Evolutionary conservation across 30 jellyfish, hydroid and myxozoan species (phyloP).

Genomic region (Sanderia malayensis): DNA sequence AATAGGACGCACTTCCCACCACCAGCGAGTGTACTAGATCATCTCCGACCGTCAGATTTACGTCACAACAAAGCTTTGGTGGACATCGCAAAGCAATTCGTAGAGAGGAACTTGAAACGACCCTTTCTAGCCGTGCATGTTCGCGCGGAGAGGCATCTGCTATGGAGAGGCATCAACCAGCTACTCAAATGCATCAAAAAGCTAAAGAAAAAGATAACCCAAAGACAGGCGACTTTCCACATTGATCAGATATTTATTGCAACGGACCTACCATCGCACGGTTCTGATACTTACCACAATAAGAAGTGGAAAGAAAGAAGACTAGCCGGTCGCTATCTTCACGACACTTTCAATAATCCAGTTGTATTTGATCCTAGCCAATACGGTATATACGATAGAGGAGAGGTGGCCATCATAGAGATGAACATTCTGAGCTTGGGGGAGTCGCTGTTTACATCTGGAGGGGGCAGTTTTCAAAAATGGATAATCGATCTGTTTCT

Average conservation of each 20-base stretch:
- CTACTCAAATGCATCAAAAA: slow-evolving; percentile 52
- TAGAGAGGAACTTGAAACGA: slow-evolving; percentile 21
- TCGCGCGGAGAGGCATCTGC: slow-evolving; percentile 80
- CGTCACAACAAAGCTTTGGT: slow-evolving; percentile 54
- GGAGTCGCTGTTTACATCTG: slow-evolving; percentile 88
- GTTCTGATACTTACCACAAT: slow-evolving; percentile 82
- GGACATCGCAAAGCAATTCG: slow-evolving; percentile 65
- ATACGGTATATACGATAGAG: slow-evolving; percentile 72
- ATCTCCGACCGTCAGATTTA: slow-evolving; percentile 71
- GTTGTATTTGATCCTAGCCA: slow-evolving; percentile 49
- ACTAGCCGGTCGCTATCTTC: slow-evolving; percentile 20
- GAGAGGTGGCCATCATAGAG: slow-evolving; percentile 90
- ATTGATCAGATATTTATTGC: slow-evolving; percentile 66
- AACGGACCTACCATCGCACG: slow-evolving; percentile 75
- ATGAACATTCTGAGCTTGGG: slow-evolving; percentile 93
- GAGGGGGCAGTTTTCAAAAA: slow-evolving; percentile 93
- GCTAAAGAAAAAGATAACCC: slow-evolving; percentile 30
- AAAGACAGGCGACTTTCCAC: slow-evolving; percentile 23
- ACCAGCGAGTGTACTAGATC: slow-evolving; percentile 47
- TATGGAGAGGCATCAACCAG: slow-evolving; percentile 58
- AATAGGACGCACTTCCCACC: slow-evolving; percentile 80
- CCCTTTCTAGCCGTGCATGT: slow-evolving; percentile 88
- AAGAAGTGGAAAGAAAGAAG: slow-evolving; percentile 51
- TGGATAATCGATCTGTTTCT: slow-evolving; percentile 86
- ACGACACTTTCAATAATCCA: slow-evolving; percentile 40